Evolutionary conservation across 1,140 invertebrate genomes (phyloP), one percentile per base, ranked within the genome.

Genomic region (Agrypnia vestita): DNA sequence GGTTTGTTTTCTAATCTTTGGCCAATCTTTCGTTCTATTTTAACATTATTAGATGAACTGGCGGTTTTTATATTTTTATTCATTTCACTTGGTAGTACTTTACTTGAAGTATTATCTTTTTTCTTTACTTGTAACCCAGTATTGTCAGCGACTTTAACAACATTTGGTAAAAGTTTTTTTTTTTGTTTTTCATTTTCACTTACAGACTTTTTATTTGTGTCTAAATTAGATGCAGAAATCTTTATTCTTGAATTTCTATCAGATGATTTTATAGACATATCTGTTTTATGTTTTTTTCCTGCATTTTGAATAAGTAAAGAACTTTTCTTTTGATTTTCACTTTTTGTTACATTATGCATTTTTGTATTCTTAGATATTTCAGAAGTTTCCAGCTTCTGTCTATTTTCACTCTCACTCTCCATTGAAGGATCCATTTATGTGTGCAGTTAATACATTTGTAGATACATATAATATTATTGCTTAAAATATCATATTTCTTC

Each of bases 291-390:
- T 64, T 35, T 21, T 35, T 7, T 43, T 25, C 35, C 61, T n/a
- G 13, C 19, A 64, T 64, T 64, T n/a, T 25, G 19, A 13, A n/a
- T 13, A 3, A 35, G 19, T 64, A n/a, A 13, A 43, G 61, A 64
- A 64, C 9, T 64, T 64, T 64, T 64, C 12, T 64, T 64, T 64
- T 64, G 61, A 13, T n/a, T 43, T 64, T 64, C 61, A 64, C 3
- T 64, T 11, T 7, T 43, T 64, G 19, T 64, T 0, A 13, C n/a
- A 25, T n/a, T n/a, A n/a, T n/a, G 35, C 11, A 12, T 0, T n/a
- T 13, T 49, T 49, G 43, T 8, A 47, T 71, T 71, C 13, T 47
- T 46, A 19, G 46, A 10, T 17, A 15, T 47, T 47, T 47, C 47
- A 47, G 44, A 4, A 7, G 1, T n/a, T 47, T 71, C 17, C 61